Evolutionary conservation across 2,797 vertebrate genomes (phyloP).

Genomic region (Labeo calbasu): DNA sequence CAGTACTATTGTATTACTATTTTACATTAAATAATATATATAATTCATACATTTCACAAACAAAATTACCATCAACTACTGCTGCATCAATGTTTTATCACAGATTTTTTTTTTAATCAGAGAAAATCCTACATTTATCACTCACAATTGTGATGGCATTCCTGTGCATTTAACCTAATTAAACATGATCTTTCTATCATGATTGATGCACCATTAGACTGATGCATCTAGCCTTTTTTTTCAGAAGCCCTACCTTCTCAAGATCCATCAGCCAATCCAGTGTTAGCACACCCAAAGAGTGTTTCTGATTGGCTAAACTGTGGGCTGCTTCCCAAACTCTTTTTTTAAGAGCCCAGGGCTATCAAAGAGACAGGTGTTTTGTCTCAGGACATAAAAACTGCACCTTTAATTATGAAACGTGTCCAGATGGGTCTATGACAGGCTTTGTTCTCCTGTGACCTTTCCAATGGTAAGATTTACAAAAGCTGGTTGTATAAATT

Average conservation of each 20-base stretch:
- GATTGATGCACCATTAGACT: background rate
- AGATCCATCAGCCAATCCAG: background rate
- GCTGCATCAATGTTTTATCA: no score
- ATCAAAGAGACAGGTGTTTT: background rate
- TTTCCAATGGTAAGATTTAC: slow-evolving; percentile 51
- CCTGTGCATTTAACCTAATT: background rate
- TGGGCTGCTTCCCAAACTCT: background rate
- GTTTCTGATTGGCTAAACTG: background rate
- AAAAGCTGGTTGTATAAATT: slow-evolving; percentile 14
- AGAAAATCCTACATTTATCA: no score
- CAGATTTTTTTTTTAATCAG: no score
- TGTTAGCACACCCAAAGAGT: background rate
- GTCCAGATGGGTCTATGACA: slow-evolving; percentile 33
- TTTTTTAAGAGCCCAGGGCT: background rate
- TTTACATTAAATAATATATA: no score
- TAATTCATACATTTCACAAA: no score
- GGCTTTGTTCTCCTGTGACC: slow-evolving; percentile 12
- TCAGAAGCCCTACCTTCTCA: background rate
- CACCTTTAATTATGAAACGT: slow-evolving; percentile 8
- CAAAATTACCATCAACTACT: no score
- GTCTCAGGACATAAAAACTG: background rate
- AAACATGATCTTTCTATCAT: background rate
- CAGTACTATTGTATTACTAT: no score
- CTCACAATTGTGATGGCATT: background rate
- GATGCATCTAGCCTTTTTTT: background rate